Percentiles rank a stretch among this genome's conserved stretches.
phyloP scores from a whole-genome alignment of 1,140 invertebrate genomes.

The Drosophila busckii region DNA sequence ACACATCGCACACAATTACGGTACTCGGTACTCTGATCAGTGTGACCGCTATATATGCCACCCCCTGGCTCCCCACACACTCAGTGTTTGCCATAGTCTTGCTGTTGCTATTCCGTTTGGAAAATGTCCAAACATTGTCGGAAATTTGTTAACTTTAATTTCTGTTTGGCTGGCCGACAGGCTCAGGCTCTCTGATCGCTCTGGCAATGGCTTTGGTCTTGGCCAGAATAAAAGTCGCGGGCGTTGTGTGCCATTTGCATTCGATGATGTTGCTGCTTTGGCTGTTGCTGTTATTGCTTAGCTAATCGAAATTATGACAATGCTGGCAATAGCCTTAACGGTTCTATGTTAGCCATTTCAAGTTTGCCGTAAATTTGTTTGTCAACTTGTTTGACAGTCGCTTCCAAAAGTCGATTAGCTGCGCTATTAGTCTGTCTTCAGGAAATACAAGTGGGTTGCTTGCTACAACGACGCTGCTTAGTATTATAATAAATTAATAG shows the following conservation, averaged over 20 bases:
- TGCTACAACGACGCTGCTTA: not conserved
- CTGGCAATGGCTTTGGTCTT: slow-evolving; percentile 19
- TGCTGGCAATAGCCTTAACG: slow-evolving; percentile 54
- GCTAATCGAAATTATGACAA: slow-evolving; percentile 72
- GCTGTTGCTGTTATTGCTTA: slow-evolving; percentile 19
- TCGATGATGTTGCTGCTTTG: slow-evolving; percentile 6
- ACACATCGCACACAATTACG: slow-evolving; percentile 62
- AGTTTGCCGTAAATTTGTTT: slow-evolving; percentile 64
- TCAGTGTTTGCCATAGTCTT: not conserved
- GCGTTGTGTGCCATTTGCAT: slow-evolving; percentile 47
- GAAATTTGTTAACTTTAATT: slow-evolving; percentile 77
- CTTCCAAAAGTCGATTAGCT: slow-evolving; percentile 20
- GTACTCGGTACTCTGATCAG: slow-evolving; percentile 43
- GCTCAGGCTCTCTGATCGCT: not conserved
- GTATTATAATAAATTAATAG: too few species aligned
- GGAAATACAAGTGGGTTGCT: not conserved
- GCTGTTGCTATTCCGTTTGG: slow-evolving; percentile 29
- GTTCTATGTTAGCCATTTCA: slow-evolving; percentile 28
- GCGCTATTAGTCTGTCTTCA: not conserved
- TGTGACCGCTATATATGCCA: slow-evolving; percentile 28
- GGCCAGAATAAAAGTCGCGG: slow-evolving; percentile 43
- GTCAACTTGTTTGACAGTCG: slow-evolving; percentile 56
- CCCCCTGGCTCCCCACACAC: too few species aligned
- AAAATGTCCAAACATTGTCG: slow-evolving; percentile 74
- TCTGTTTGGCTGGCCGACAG: slow-evolving; percentile 33